Conservation (phyloP, 2,113 vertebrate species). For the Pomatorhinus ruficollis region DNA sequence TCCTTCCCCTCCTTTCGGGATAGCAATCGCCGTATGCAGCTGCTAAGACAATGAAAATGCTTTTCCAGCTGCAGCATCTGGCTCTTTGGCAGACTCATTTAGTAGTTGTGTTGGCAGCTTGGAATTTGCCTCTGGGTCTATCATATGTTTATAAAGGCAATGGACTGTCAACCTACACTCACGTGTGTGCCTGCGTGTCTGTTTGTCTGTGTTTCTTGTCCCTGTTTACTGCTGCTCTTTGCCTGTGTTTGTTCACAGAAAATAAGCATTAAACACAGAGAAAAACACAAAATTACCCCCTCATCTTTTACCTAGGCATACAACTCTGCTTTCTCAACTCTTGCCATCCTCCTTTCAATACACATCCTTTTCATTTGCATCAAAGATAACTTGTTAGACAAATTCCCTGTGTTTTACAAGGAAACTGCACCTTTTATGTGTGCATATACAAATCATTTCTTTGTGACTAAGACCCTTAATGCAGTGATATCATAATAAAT, state of each 20-base stretch:
- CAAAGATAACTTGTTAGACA: not conserved
- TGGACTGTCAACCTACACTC: conserved; percentile 12
- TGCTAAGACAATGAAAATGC: conserved; percentile 50
- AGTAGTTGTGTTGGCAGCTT: conserved; percentile 27
- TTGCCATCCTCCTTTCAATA: not conserved
- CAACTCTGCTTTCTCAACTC: not conserved
- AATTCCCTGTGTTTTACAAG: not conserved
- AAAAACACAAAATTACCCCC: not conserved
- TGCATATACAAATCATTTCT: conserved; percentile 22
- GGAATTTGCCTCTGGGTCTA: conserved; percentile 50
- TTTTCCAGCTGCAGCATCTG: conserved; percentile 38
- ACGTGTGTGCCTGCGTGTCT: not conserved
- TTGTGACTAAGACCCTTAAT: conserved; percentile 49
- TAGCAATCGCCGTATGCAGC: not conserved
- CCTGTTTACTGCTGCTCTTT: not conserved
- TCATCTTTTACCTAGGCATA: not conserved
- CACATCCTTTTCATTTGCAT: not conserved
- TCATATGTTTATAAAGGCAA: conserved; percentile 56
- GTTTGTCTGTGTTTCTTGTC: not conserved
- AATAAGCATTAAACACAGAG: not conserved
- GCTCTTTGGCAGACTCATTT: conserved; percentile 53
- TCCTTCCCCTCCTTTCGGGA: not conserved
- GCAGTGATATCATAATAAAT: conserved; percentile 19
- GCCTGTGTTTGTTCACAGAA: not conserved
- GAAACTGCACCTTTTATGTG: not conserved